Percentiles rank a stretch among this genome's conserved stretches.
Evolutionary conservation across 2,113 vertebrate genomes (phyloP).

Genomic region (Melanotaenia duboulayi): DNA sequence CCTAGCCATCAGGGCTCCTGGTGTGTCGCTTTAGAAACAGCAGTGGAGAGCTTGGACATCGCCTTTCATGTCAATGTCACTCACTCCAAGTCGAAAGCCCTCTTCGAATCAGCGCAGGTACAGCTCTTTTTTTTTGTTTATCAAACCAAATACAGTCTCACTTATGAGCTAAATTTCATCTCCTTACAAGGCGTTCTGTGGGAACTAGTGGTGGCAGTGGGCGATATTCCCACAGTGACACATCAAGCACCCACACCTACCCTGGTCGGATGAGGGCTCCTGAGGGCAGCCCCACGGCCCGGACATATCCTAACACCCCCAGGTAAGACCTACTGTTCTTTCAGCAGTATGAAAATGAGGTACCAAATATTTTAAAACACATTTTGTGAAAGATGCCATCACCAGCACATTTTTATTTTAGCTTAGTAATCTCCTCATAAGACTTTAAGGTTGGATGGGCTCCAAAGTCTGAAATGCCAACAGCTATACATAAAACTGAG

Average conservation of each 20-base stretch:
- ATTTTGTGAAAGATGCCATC: neutral
- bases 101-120: slow-evolving; percentile 91
- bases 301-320: slow-evolving; percentile 83
- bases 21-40: slow-evolving; percentile 48
- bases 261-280: slow-evolving; percentile 87
- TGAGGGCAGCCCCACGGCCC: slow-evolving; percentile 90
- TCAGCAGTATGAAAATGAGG: neutral
- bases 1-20: slow-evolving; percentile 53
- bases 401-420: neutral
- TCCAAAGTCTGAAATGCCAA: neutral
- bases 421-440: neutral
- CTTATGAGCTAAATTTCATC: neutral
- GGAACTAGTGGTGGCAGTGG: slow-evolving; percentile 84
- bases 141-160: neutral
- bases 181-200: slow-evolving; percentile 87
- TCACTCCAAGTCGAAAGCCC: slow-evolving; percentile 84
- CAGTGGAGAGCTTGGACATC: slow-evolving; percentile 43
- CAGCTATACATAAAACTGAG: neutral
- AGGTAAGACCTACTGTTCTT: slow-evolving; percentile 59
- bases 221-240: slow-evolving; percentile 87
- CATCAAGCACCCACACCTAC: slow-evolving; percentile 91
- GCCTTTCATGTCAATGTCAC: slow-evolving; percentile 75
- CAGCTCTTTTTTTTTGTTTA: slow-evolving; percentile 44
- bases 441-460: neutral
- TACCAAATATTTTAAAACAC: neutral